Conservation (phyloP, 1,140 invertebrate species). For the Bombus difficillimus region DNA sequence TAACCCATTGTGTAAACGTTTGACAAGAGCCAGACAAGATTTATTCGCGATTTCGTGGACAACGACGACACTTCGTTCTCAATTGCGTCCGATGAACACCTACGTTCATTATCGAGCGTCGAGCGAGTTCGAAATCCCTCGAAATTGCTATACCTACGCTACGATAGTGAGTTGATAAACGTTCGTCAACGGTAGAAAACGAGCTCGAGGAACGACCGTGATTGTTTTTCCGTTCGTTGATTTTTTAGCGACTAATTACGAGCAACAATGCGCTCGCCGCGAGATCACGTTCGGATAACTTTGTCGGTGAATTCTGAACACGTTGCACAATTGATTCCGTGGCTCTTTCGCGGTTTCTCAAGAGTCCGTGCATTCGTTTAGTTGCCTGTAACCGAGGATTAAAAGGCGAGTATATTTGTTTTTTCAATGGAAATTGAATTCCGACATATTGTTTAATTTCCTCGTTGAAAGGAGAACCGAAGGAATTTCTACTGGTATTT, state of each 20-base stretch:
- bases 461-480: background rate
- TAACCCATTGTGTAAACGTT: conserved; percentile 49
- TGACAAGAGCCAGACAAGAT: conserved; percentile 56
- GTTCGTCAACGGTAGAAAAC: background rate
- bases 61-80: conserved; percentile 46
- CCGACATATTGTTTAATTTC: background rate
- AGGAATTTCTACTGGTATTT: background rate
- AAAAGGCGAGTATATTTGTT: background rate
- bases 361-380: background rate
- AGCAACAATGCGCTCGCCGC: conserved; percentile 17
- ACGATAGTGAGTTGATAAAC: background rate
- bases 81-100: conserved; percentile 27
- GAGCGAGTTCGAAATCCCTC: no score
- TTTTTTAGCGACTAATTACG: conserved; percentile 30
- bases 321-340: conserved; percentile 23
- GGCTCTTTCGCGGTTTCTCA: conserved; percentile 15
- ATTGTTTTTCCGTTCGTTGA: conserved; percentile 1
- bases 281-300: conserved; percentile 26
- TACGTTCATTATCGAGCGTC: conserved; percentile 25
- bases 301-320: conserved; percentile 11
- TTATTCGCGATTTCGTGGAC: conserved; percentile 57
- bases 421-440: background rate
- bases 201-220: background rate
- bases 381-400: background rate
- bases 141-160: no score